These are phyloP conservation scores for Latheticus oryzae DNA, from an alignment of 2,888 invertebrate species.

Conservation along the genomic window DNA sequence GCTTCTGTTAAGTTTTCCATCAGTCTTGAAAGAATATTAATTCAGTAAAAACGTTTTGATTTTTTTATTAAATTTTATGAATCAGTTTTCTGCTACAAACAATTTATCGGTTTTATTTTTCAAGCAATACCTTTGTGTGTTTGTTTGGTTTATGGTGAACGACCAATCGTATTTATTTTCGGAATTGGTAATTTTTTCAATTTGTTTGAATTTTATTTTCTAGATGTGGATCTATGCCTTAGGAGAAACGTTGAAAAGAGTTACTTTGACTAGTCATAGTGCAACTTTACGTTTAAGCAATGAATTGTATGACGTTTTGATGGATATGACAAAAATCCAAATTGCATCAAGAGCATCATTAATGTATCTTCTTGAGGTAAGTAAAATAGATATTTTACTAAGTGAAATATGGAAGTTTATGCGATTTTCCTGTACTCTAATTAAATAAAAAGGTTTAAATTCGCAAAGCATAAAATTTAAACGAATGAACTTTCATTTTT, in stretches of 20 bases:
- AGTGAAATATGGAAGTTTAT: no score
- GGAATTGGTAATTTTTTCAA: no score
- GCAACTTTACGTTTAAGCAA: slow-evolving; percentile 67
- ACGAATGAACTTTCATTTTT: no score
- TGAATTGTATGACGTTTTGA: slow-evolving; percentile 68
- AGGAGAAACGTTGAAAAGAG: slow-evolving; percentile 69
- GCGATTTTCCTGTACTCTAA: no score
- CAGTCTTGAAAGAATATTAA: no score
- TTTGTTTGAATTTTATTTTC: slow-evolving; percentile 48
- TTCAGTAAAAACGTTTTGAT: no score
- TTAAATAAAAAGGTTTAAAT: no score
- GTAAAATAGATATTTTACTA: no score
- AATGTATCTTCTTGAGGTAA: slow-evolving; percentile 73
- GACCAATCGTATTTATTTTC: slow-evolving; percentile 9
- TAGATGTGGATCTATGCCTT: slow-evolving; percentile 74
- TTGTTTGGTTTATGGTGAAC: slow-evolving; percentile 16
- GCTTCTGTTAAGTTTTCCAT: no score
- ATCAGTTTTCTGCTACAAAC: no score
- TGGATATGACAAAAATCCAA: slow-evolving; percentile 70
- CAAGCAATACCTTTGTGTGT: slow-evolving; percentile 20
- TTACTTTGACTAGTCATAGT: slow-evolving; percentile 64
- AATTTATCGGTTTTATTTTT: slow-evolving; percentile 34
- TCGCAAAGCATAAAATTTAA: no score
- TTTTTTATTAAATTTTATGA: no score
- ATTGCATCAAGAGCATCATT: slow-evolving; percentile 69